Evolutionary conservation across 2,888 invertebrate genomes (phyloP).

Genomic region (Plagiodera versicolora): DNA sequence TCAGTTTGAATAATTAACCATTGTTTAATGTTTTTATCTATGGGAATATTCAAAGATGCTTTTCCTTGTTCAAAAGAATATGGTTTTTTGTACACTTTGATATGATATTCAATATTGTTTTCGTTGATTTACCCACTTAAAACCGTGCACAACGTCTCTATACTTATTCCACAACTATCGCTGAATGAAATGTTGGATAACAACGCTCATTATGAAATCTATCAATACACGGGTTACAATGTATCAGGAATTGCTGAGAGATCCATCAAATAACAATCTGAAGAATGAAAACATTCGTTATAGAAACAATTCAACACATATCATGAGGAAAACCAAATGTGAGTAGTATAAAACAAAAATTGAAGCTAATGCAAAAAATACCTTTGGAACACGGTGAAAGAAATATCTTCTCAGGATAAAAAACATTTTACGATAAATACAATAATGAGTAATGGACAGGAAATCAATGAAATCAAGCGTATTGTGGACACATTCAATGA

Average conservation of each 20-base stretch:
- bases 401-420: too few species aligned
- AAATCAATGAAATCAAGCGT: too few species aligned
- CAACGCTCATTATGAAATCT: too few species aligned
- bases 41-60: neutral
- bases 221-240: too few species aligned
- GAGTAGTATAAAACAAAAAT: neutral
- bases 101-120: neutral
- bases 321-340: neutral
- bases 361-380: neutral
- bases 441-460: too few species aligned
- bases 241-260: too few species aligned
- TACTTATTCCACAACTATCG: too few species aligned
- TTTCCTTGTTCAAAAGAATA: neutral
- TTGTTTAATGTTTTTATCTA: neutral
- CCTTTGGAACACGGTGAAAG: too few species aligned
- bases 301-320: neutral
- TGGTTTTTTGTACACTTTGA: neutral
- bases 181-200: too few species aligned
- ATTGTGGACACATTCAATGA: too few species aligned
- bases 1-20: neutral
- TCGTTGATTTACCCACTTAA: neutral
- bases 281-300: neutral
- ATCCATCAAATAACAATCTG: neutral
- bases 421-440: too few species aligned
- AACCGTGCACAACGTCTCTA: too few species aligned